phyloP scores from a whole-genome alignment of 1,140 invertebrate species.

The Eupristina koningsbergeri region DNA sequence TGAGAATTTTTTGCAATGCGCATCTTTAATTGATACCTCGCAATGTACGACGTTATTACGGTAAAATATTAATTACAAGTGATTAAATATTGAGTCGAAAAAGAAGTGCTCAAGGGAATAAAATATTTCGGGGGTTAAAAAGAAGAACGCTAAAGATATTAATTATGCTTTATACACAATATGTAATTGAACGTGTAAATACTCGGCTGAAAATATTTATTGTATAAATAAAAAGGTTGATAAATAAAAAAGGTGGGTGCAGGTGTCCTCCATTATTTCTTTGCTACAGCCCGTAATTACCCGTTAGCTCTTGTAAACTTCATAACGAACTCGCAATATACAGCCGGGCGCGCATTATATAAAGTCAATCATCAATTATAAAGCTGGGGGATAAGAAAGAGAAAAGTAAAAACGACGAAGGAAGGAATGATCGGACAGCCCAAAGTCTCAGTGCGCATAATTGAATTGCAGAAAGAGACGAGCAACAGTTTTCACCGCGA shows the following conservation, averaged over 20 bases:
- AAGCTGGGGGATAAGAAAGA: background rate
- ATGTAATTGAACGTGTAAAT: constrained; percentile 36
- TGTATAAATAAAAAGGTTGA: constrained; percentile 10
- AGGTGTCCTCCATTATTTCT: background rate
- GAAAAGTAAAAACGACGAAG: too few relatives aligned
- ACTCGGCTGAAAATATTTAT: constrained; percentile 14
- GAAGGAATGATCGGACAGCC: background rate
- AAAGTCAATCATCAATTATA: constrained; percentile 26
- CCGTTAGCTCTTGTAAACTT: background rate
- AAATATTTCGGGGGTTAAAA: background rate
- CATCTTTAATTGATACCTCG: too few relatives aligned
- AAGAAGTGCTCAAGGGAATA: too few relatives aligned
- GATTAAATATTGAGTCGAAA: too few relatives aligned
- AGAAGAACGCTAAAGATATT: background rate
- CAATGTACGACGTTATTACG: too few relatives aligned
- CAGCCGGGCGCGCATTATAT: background rate
- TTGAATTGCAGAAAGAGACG: constrained; percentile 10
- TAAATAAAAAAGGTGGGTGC: background rate
- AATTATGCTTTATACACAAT: background rate
- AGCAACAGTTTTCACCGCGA: constrained; percentile 7
- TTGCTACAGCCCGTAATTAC: background rate
- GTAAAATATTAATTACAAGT: too few relatives aligned
- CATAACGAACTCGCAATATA: background rate
- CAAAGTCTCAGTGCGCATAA: background rate
- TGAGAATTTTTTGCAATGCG: too few relatives aligned